Evolutionary conservation across 2,888 invertebrate genomes (phyloP), one percentile per base, ranked within the genome.

Genomic region (Drosophila barbarae): DNA sequence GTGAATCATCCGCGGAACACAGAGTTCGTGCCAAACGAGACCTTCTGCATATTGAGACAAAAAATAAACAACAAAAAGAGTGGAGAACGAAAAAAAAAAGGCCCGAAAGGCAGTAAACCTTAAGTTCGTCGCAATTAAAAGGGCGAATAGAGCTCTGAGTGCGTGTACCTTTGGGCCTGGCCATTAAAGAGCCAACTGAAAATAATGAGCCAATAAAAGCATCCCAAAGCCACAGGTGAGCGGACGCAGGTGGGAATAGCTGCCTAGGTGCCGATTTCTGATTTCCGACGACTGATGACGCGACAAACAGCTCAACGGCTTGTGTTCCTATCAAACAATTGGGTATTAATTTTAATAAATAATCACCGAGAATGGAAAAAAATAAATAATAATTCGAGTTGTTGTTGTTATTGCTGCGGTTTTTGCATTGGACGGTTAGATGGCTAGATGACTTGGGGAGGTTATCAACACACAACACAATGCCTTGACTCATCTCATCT

Each of bases 301-400:
- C 73, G 76, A 68, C 69, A 67, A 67, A 46, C 46, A 18, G 13
- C 46, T 46, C 46, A 46, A 59, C 59, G 32, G 54, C 44, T 50
- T 32, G 35, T 49, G 46, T 63, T 56, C 61, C 74, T 77, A 84
- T 84, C 84, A 80, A 80, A 82, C 82, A 84, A 82, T 68, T 82
- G 81, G 83, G 83, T 82, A 80, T 83, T 83, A 74, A 85, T 84
- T 84, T 78, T 79, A 67, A 82, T 82, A 81, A 84, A 84, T 77
- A 84, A 80, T 76, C 81, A 80, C 76, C 77, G 84, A 67, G 72
- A 70, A 63, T 52, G 51, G 58, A 53, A 53, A 60, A 53, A 50
- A 56, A 65, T 54, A 66, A 49, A 66, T 49, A 51, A 63, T 64
- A 69, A 69, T 69, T 74, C 76, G 71, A 78, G 71, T 64, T 70